Base-by-base conservation (phyloP, 53 echinoderm and acorn worm genomes). In the Zoroaster sp. region DNA sequence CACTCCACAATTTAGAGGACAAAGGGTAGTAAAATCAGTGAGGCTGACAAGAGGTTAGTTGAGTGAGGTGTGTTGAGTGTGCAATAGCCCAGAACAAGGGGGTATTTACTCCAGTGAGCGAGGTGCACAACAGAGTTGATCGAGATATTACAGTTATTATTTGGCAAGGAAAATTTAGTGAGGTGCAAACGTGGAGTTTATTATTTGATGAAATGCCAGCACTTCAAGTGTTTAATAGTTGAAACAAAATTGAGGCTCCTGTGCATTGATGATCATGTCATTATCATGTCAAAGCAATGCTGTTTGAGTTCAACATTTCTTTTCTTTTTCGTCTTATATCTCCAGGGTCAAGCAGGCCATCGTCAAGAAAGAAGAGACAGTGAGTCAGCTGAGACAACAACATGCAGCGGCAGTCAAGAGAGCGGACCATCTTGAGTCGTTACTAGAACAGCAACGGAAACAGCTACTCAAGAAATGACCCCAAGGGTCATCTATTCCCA, bases 371-470 rank as follows among this genome's bases (percentile, higher is more conserved):
- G 97, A 97, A 79, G 97, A 97, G 66, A 91, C 92, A 21, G 97
- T 97, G 59, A 93, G 72, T 55, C 97, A 97, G 89, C 92, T 97
- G 80, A 95, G 88, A 42, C 95, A 97, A 69, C 97, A 97, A 77
- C 95, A 95, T 59, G 94, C 95, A 37, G 91, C 97, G 30, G 97
- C 97, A 3, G 93, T 95, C 18, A 97, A 97, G 83, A 67, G 97
- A 74, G 97, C 97, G 17, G 97, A 97, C 75, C 97, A 97, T 72
- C 66, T 97, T 1, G 97, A 97, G 67, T 97, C 97, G 32, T 83
- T 97, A 2, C 72, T 97, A 47, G 97, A 97, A 89, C 97, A 97
- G 59, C 97, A 97, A 80, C 52, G 97, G 80, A 97, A 97, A 88
- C 97, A 97, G 72, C 93, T 97, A 32, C 83, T 95, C 69, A 94